Evolutionary conservation across 2,888 invertebrate genomes (phyloP).

Genomic region (Buathra laborator): DNA sequence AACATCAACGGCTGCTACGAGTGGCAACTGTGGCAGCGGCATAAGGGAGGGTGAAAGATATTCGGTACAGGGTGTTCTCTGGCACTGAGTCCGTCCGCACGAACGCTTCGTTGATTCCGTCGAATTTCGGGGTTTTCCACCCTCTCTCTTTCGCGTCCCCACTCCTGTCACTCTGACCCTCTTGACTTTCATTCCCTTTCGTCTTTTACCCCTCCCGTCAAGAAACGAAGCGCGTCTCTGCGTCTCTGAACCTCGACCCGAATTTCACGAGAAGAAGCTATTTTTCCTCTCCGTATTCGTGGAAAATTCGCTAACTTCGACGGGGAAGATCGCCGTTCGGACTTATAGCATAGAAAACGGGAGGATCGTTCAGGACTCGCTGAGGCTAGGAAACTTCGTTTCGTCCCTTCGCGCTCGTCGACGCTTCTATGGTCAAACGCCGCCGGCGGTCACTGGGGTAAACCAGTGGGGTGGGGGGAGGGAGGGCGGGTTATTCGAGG

Average conservation of each 20-base stretch:
- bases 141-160: background rate
- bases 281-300: conserved; percentile 11
- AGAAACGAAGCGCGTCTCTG: background rate
- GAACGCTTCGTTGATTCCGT: conserved; percentile 48
- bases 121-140: conserved; percentile 27
- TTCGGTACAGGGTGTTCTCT: conserved; percentile 24
- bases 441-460: conserved; percentile 43
- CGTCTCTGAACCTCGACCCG: conserved; percentile 11
- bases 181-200: background rate
- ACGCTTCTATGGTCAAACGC: conserved; percentile 50
- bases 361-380: conserved; percentile 22
- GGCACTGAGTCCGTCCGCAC: conserved; percentile 14
- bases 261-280: conserved; percentile 34
- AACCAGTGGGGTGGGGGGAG: background rate
- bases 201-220: conserved; percentile 19
- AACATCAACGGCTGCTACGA: conserved; percentile 10
- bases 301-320: conserved; percentile 1
- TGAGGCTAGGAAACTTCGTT: background rate
- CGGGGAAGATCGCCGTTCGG: background rate
- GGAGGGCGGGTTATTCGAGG: conserved; percentile 46
- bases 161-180: conserved; percentile 1
- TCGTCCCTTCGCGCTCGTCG: background rate
- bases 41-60: conserved; percentile 41
- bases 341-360: background rate
- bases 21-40: background rate